phyloP scores from a whole-genome alignment of 2,888 invertebrate species.

The Caenorhabditis wallacei region DNA sequence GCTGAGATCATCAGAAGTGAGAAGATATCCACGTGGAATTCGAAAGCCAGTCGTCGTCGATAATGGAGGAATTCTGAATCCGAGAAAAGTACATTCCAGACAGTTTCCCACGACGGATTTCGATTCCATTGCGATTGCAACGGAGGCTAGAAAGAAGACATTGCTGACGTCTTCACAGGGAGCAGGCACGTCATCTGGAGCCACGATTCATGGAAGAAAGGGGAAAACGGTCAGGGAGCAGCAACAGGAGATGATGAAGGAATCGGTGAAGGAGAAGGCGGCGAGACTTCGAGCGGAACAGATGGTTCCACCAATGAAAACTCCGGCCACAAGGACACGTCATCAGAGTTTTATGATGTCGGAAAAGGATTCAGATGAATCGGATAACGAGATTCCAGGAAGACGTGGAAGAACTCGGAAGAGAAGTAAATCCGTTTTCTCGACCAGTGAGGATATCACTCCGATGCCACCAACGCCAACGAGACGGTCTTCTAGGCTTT shows the following conservation, averaged over 20 bases:
- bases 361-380: neutral
- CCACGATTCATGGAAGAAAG: conserved; percentile 64
- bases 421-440: neutral
- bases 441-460: neutral
- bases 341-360: conserved; percentile 3
- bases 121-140: conserved; percentile 18
- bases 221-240: conserved; percentile 60
- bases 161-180: conserved; percentile 5
- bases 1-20: neutral
- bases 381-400: neutral
- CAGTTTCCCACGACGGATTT: conserved; percentile 23
- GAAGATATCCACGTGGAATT: conserved; percentile 30
- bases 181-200: conserved; percentile 8
- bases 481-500: neutral
- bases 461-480: neutral
- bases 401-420: neutral
- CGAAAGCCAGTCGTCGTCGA: neutral
- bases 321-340: neutral
- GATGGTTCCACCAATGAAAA: neutral
- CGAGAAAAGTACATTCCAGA: conserved; percentile 5
- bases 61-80: conserved; percentile 3
- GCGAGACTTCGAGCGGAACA: conserved; percentile 40
- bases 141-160: conserved; percentile 27
- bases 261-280: conserved; percentile 59
- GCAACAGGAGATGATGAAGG: conserved; percentile 65